Evolutionary conservation across 2,797 vertebrate genomes (phyloP).

Genomic region (Ciconia nigra): DNA sequence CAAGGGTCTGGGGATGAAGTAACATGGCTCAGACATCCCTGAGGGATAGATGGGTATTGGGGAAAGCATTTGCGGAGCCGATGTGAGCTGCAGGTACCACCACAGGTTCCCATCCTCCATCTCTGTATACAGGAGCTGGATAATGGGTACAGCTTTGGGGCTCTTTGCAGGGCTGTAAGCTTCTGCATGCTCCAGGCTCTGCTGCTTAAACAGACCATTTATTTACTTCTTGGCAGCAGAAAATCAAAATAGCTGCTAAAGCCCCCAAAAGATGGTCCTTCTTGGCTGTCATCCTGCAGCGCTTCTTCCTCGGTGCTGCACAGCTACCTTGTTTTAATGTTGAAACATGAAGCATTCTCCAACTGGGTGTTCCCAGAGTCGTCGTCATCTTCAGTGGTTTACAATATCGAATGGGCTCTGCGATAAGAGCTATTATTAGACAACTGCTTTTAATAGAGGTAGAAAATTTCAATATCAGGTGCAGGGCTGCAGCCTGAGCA

Average conservation of each 20-base stretch:
- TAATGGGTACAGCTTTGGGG: background rate
- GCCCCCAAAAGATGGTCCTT: background rate
- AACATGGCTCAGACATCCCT: fast-evolving
- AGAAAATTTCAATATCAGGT: background rate
- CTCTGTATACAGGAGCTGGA: background rate
- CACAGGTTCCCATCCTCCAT: fast-evolving
- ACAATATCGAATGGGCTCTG: background rate
- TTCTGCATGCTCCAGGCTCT: background rate
- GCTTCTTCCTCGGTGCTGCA: background rate
- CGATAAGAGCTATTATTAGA: background rate
- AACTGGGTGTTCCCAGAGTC: background rate
- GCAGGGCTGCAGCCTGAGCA: background rate
- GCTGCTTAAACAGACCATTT: background rate
- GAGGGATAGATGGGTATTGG: background rate
- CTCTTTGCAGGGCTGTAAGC: background rate
- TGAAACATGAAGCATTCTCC: background rate
- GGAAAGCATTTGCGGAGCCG: background rate
- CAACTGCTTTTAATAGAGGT: background rate
- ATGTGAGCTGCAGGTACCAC: background rate
- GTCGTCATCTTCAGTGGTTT: fast-evolving
- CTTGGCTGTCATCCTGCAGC: background rate
- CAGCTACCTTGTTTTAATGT: background rate
- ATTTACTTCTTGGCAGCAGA: background rate
- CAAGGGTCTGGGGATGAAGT: background rate
- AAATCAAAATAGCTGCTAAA: background rate